Evolutionary conservation across 92 coral and sea anemone genomes (phyloP).

Genomic region (Heliopora coerulea): DNA sequence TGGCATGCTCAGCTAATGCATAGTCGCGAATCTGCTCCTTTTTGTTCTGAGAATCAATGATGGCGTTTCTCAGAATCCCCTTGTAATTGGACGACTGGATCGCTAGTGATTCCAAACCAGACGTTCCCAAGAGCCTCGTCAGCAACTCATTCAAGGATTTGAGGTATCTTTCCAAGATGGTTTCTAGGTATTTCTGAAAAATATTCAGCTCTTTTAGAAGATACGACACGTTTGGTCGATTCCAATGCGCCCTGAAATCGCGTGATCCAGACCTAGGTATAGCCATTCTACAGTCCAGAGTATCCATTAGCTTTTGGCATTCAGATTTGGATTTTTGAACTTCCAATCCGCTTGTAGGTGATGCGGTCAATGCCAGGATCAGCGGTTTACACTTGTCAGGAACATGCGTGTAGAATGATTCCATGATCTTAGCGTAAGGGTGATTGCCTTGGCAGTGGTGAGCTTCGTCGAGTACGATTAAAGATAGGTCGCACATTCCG

Average conservation of each 20-base stretch:
- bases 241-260: conserved; percentile 66
- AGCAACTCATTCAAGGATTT: conserved; percentile 25
- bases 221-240: conserved; percentile 66
- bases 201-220: conserved; percentile 13
- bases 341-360: conserved; percentile 70
- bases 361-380: conserved; percentile 84
- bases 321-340: conserved; percentile 45
- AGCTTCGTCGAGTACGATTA: conserved; percentile 87
- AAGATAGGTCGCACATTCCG: conserved; percentile 71
- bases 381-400: conserved; percentile 67
- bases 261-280: conserved; percentile 57
- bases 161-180: neutral
- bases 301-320: conserved; percentile 54
- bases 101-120: conserved; percentile 1
- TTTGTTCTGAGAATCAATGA: conserved; percentile 17
- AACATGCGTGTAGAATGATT: conserved; percentile 51
- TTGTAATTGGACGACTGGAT: conserved; percentile 38
- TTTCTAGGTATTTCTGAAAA: conserved; percentile 16
- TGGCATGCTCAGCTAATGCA: conserved; percentile 84
- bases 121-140: neutral
- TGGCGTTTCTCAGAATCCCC: conserved; percentile 34
- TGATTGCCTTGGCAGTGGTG: conserved; percentile 86
- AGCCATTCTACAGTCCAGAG: conserved; percentile 64
- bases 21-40: conserved; percentile 56
- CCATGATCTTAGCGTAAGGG: conserved; percentile 79